Base-by-base conservation (phyloP, 2,113 vertebrate genomes). In the Dunckerocampus dactyliophorus region DNA sequence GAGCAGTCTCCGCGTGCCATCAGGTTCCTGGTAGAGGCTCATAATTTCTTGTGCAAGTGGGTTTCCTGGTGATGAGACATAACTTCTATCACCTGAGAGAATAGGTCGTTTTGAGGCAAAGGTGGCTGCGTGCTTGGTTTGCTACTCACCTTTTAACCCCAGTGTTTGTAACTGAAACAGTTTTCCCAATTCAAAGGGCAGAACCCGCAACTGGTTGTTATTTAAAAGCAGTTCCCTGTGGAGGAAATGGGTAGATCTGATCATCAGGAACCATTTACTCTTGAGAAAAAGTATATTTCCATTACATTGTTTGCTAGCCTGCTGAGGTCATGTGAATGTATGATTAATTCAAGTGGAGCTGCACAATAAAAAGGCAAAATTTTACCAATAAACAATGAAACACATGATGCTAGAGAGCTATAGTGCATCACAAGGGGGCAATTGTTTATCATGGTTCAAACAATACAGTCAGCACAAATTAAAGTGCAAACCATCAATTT, bases 211-310 rank as follows among this genome's bases (percentile, higher is more conserved):
- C 94, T 94, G 95, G 95, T 98, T 98, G 92, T 98, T 94, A 93
- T 98, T 98, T 97, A 98, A 97, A 95, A 95, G 95, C 92, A 98
- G 94, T 94, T 98, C 96, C 96, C 96, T 98, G 92, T 82, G 82
- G 84, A 86, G 68, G 21, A 76, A 49, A 75, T 34, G 47, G 49
- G 14, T 20, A 47, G 43, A 72, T 46, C 43, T 42, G 10, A 65
- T 58, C 15, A 70, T 63, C 49, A 65, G 21, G 80, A 59, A 76
- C 28, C 42, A 60, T 21, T 4, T 47, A 45, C 63, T 12, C 14
- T 24, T 16, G 62, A 19, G 42, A 63, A 53, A 22, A 62, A 71
- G 53, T 48, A 31, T 17, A 16, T 42, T 21, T 15, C 9, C 9
- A 45, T 59, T 69, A 0, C 28, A 47, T 64, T 52, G 19, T 37